phyloP scores from a whole-genome alignment of 2,113 vertebrate species.

The Odocoileus virginianus region DNA sequence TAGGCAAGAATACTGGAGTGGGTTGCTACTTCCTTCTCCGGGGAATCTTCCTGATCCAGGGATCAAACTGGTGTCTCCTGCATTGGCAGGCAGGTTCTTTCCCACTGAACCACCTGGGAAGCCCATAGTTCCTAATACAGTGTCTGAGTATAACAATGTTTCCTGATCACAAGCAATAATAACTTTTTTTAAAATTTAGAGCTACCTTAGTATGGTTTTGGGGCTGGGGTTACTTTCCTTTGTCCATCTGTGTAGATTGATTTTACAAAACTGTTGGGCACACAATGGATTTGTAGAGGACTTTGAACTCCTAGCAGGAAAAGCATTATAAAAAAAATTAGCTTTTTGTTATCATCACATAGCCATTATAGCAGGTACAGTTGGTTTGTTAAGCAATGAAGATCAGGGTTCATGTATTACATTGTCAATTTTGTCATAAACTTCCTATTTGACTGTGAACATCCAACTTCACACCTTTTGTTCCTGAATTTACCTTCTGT shows the following conservation, averaged over 20 bases:
- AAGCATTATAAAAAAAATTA: neutral
- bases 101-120: neutral
- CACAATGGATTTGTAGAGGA: neutral
- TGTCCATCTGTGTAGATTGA: neutral
- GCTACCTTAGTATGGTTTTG: neutral
- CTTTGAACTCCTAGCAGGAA: slow-evolving; percentile 3
- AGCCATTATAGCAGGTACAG: neutral
- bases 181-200: neutral
- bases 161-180: neutral
- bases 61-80: neutral
- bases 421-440: slow-evolving; percentile 39
- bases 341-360: neutral
- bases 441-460: slow-evolving; percentile 43
- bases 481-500: slow-evolving; percentile 53
- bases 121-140: neutral
- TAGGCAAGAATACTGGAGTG: neutral
- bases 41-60: neutral
- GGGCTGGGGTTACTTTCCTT: neutral
- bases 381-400: slow-evolving; percentile 6
- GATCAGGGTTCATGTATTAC: slow-evolving; percentile 16
- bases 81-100: neutral
- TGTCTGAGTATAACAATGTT: neutral
- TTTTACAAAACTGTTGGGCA: slow-evolving; percentile 11
- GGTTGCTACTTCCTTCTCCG: neutral
- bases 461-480: slow-evolving; percentile 24